Evolutionary conservation across 2,113 vertebrate genomes (phyloP), one percentile per base, ranked within the genome.

Genomic region (Nothocercus nigrocapillus): DNA sequence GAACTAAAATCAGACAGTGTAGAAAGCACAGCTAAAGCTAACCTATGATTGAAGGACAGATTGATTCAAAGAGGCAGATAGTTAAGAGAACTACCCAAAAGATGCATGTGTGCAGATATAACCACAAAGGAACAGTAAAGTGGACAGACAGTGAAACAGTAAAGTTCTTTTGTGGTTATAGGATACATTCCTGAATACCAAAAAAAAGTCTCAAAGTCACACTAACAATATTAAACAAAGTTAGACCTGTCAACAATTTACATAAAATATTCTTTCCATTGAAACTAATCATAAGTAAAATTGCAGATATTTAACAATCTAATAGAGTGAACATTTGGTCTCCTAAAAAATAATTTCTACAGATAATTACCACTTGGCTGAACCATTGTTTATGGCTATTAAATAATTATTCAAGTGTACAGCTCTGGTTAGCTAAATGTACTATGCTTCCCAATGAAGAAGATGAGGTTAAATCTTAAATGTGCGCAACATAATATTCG

Each of bases 321-420:
- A 64, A 16, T 58, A 28, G 7, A 88, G 40, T 0, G 9, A 93
- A 74, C 13, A 90, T 72, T 64, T 59, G 69, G 68, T 59, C 81
- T 72, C 63, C 61, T 69, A 89, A 95, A 95, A 89, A 92, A 66
- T 81, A 92, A 85, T 91, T 94, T 94, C 17, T 80, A 47, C 61
- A 80, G 69, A 81, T 80, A 94, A 95, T 95, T 95, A 45, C 61
- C 61, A 89, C 59, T 94, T 94, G 90, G 51, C 30, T 92, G 85
- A 94, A 90, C 25, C 17, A 22, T 38, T 88, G 83, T 94, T 95
- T 93, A 92, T 91, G 76, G 73, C 54, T 94, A 73, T 88, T 94
- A 94, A 81, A 85, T 82, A 83, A 81, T 91, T 91, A 80, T 77
- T 88, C 62, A 87, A 91, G 69, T 88, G 66, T 90, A 69, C 59